Percentiles rank a stretch among this genome's conserved stretches.
These are phyloP conservation scores for Rhynchopsitta pachyrhyncha DNA, from an alignment of 2,113 vertebrate genomes.

Conservation along the genomic window DNA sequence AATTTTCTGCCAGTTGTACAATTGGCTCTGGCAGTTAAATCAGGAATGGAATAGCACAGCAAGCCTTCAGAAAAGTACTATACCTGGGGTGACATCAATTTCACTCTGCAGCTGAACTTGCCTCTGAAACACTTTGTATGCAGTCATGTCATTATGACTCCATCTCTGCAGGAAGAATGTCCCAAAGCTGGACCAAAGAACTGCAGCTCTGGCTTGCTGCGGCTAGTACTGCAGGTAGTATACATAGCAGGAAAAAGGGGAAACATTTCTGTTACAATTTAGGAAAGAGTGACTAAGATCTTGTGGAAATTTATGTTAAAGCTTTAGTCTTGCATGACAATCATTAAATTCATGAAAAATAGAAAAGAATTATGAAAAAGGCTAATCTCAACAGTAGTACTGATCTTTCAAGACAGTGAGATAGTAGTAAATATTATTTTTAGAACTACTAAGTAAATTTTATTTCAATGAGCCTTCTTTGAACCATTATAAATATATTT, in stretches of 20 bases:
- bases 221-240: not conserved
- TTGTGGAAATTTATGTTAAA: not conserved
- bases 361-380: not conserved
- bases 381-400: not conserved
- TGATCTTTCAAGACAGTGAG: not conserved
- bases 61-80: not conserved
- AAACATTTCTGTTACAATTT: not conserved
- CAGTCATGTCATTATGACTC: not conserved
- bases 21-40: not conserved
- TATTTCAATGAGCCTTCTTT: not conserved
- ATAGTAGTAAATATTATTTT: not conserved
- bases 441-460: not conserved
- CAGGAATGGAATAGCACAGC: not conserved
- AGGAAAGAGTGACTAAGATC: not conserved
- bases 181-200: not conserved
- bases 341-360: not conserved
- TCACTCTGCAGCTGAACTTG: not conserved
- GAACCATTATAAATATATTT: not conserved
- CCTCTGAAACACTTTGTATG: not conserved
- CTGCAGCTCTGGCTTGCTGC: not conserved
- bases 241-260: accelerated
- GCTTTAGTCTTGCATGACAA: not conserved
- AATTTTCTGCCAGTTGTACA: not conserved
- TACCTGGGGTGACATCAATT: not conserved
- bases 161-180: not conserved